A percentile compares a stretch with the other conserved stretches of the same genome.
Evolutionary conservation across 2,113 vertebrate species (phyloP).

Genomic region (Acanthisitta chloris): DNA sequence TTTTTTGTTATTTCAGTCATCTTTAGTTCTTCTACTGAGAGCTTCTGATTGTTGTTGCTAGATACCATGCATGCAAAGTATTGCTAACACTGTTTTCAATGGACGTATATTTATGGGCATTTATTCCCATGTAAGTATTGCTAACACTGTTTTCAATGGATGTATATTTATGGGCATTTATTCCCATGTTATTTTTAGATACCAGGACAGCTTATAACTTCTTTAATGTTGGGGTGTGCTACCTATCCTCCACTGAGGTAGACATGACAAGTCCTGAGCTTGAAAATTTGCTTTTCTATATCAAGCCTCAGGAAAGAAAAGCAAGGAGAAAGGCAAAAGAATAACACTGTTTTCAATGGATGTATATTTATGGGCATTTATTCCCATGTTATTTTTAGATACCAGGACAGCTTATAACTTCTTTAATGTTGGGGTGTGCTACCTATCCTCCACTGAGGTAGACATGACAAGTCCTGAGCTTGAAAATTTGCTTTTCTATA

Average conservation of each 20-base stretch:
- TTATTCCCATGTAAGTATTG: background rate
- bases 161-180: background rate
- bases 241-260: background rate
- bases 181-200: background rate
- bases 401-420: background rate
- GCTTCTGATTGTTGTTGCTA: background rate
- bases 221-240: too few species aligned
- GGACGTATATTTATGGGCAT: background rate
- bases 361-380: background rate
- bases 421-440: too few species aligned
- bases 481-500: background rate
- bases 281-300: background rate
- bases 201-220: background rate
- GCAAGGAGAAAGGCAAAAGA: background rate
- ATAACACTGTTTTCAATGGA: background rate
- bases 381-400: background rate
- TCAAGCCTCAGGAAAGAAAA: background rate
- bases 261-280: background rate
- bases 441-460: background rate
- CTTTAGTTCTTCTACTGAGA: background rate
- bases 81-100: background rate
- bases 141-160: background rate
- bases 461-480: background rate
- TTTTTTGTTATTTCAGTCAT: background rate
- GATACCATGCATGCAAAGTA: background rate